Base-by-base conservation (phyloP, 1,140 invertebrate species). In the Proales similis region DNA sequence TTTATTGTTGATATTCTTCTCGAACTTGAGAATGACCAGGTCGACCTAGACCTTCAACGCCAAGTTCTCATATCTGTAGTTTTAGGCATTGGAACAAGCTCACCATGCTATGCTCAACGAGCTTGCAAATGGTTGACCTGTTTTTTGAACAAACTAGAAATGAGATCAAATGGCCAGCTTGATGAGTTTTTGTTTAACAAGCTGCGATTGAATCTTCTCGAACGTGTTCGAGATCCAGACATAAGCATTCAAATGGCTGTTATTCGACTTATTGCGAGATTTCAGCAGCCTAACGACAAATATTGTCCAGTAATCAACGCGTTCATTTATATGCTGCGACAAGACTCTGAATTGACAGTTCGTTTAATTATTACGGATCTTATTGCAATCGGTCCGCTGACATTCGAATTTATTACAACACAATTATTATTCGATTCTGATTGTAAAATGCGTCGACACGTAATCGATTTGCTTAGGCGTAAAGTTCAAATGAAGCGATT, bases 321-420 rank as follows among this genome's bases (percentile, higher is more conserved):
- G 4, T 57, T 57, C 36, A 29, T 57, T 29, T 29, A 12, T 17
- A 24, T 57, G 20, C 36, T 57, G 7, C 17, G 11, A n/a, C 36
- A 42, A 30, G 51, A 57, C 30, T 39, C 51, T 4, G 45, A 42
- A 27, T 17, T 7, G 9, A 26, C 39, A 26, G 45, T 42, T 22
- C 33, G 51, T 6, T 26, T 57, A n/a, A 4, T 42, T 7, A 17
- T 57, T 11, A 30, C 45, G 27, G 36, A 57, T 22, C 11, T 20
- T 2, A 43, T 57, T 42, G 51, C 26, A 19, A 42, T 57, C n/a
- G 45, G 45, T 11, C 7, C 39, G 27, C 27, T 42, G 32, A 57
- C 51, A 57, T 57, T 57, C 30, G 32, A 42, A 6, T 42, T 42
- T 42, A 20, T 57, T 42, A 57, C 27, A 57, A 57, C 9, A 19